Evolutionary conservation across 2,797 vertebrate genomes (phyloP).

Genomic region (Denticeps clupeoides): DNA sequence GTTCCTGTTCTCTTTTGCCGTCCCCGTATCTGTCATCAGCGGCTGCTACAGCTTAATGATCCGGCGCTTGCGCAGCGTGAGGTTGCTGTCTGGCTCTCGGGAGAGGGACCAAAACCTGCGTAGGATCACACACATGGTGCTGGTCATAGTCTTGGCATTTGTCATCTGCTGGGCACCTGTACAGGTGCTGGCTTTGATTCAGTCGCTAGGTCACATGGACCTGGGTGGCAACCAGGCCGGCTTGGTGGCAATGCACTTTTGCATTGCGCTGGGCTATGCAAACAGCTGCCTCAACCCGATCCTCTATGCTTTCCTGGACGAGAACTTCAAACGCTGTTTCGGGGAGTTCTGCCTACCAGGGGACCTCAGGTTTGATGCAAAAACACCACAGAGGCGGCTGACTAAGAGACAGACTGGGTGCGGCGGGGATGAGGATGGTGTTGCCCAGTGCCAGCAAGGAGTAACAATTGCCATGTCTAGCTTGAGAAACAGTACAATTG

Average conservation of each 20-base stretch:
- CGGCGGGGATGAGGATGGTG: background rate
- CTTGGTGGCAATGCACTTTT: conserved; percentile 69
- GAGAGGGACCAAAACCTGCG: conserved; percentile 73
- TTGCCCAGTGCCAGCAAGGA: too few relatives aligned
- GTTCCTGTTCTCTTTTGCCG: conserved; percentile 74
- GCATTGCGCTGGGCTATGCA: conserved; percentile 68
- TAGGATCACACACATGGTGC: conserved; percentile 70
- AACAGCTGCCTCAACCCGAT: conserved; percentile 79
- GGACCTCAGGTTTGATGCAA: conserved; percentile 50
- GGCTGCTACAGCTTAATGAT: conserved; percentile 77
- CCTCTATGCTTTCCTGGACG: conserved; percentile 74
- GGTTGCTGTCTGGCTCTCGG: conserved; percentile 69
- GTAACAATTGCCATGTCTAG: too few relatives aligned
- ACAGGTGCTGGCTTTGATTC: conserved; percentile 70
- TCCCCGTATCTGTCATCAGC: conserved; percentile 70
- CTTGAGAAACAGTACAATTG: too few relatives aligned
- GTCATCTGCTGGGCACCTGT: conserved; percentile 77
- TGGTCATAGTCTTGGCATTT: conserved; percentile 74
- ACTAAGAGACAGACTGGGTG: conserved; percentile 7
- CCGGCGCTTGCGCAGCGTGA: conserved; percentile 61
- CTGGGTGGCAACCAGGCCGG: conserved; percentile 59
- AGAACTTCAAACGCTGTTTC: conserved; percentile 81
- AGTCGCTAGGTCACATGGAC: conserved; percentile 44
- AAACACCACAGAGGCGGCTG: conserved; percentile 57
- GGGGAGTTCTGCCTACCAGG: conserved; percentile 68